Conservation (phyloP, 2,113 vertebrate species). For the Lanius ludovicianus region DNA sequence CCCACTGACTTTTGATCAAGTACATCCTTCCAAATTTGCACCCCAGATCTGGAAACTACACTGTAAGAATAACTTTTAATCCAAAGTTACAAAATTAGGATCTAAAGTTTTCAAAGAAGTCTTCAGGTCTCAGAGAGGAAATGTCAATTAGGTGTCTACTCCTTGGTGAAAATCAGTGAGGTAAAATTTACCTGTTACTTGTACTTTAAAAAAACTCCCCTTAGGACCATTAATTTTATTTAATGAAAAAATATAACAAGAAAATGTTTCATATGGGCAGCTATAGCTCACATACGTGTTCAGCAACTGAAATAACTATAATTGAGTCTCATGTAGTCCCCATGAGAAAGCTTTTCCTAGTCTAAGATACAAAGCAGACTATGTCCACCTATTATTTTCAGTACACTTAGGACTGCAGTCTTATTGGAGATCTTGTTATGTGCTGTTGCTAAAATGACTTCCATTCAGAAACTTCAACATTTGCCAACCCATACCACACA, state of each 20-base stretch:
- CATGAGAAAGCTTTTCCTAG: background rate
- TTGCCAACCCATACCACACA: conserved; percentile 55
- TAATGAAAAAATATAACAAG: background rate
- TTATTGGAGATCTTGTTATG: background rate
- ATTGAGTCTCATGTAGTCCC: background rate
- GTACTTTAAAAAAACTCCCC: background rate
- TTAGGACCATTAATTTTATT: conserved; percentile 29
- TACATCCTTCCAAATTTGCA: conserved; percentile 26
- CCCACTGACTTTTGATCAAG: conserved; percentile 34
- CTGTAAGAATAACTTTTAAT: background rate
- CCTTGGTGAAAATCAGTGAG: background rate
- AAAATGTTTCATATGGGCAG: background rate
- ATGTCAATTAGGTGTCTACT: conserved; percentile 28
- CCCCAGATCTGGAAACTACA: conserved; percentile 19
- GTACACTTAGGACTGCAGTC: background rate
- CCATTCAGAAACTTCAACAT: conserved; percentile 43
- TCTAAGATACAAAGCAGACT: background rate
- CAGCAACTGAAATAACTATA: conserved; percentile 31
- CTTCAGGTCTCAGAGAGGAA: conserved; percentile 10
- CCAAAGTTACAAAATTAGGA: background rate
- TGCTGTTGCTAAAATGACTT: conserved; percentile 30
- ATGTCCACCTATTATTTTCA: background rate
- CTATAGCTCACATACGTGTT: background rate
- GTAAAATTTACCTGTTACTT: conserved; percentile 27
- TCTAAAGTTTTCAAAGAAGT: background rate